These are phyloP conservation scores for Drosophila pallidifrons DNA, from an alignment of 1,140 invertebrate species.

Conservation along the genomic window DNA sequence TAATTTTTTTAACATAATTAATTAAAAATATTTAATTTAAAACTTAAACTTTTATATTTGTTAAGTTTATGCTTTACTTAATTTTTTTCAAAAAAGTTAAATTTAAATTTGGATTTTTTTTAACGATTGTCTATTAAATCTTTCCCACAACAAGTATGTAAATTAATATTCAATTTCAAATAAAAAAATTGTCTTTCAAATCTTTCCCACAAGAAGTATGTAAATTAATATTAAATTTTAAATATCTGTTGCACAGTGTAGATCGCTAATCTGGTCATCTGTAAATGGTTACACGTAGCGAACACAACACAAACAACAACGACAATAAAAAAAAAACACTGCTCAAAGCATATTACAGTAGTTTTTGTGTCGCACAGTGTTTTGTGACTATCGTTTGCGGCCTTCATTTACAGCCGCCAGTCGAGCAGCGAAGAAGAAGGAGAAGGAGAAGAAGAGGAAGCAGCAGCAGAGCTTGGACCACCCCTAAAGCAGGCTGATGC, in stretches of 20 bases:
- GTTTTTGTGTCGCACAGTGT: constrained; percentile 57
- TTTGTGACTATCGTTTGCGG: constrained; percentile 34
- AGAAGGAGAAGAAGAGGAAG: not conserved
- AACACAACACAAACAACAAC: not conserved
- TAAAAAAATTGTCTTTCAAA: not conserved
- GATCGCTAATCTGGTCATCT: constrained; percentile 21
- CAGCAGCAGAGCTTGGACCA: constrained; percentile 56
- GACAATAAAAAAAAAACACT: not conserved
- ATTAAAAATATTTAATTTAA: too few species aligned
- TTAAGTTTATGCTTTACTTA: too few species aligned
- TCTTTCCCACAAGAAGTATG: not conserved
- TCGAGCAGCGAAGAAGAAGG: constrained; percentile 9
- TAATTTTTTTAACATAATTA: too few species aligned
- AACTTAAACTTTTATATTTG: too few species aligned
- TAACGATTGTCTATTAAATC: too few species aligned
- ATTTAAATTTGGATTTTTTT: too few species aligned
- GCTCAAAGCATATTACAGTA: constrained; percentile 10
- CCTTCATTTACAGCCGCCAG: constrained; percentile 61
- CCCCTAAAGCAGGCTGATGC: constrained; percentile 63
- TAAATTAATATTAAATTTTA: not conserved
- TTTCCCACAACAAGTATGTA: not conserved
- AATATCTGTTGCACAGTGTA: constrained; percentile 16
- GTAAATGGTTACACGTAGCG: constrained; percentile 11
- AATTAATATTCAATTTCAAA: not conserved
- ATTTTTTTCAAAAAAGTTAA: too few species aligned